These are phyloP conservation scores for Drosophila willistoni DNA, from an alignment of 1,140 invertebrate species.

Conservation along the genomic window DNA sequence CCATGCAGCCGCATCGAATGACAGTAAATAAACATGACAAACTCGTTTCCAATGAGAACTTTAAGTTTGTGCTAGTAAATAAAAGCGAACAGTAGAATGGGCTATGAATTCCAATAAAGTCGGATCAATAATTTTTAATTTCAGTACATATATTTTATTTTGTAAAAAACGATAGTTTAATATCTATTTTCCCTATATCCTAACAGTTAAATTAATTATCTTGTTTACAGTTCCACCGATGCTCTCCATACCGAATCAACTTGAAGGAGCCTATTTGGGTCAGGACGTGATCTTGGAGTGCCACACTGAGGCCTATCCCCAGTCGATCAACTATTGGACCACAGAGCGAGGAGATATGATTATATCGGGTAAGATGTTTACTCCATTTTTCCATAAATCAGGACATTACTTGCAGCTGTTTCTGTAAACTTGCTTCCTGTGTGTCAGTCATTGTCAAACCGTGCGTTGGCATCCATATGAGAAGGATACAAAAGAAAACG, in stretches of 20 bases:
- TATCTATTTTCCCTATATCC: no score
- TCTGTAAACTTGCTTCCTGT: not conserved
- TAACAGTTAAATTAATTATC: no score
- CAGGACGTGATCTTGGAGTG: constrained; percentile 93
- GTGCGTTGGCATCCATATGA: constrained; percentile 1
- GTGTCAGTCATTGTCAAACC: constrained; percentile 25
- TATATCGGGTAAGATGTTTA: constrained; percentile 89
- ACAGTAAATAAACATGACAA: no score
- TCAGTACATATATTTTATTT: no score
- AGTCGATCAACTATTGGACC: constrained; percentile 95
- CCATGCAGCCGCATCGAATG: no score
- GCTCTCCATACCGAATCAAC: constrained; percentile 93
- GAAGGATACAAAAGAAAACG: constrained; percentile 21
- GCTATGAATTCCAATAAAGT: no score
- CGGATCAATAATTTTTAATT: no score
- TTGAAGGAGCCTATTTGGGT: constrained; percentile 91
- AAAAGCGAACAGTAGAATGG: no score
- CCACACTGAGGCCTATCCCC: constrained; percentile 94
- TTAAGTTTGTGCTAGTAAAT: no score
- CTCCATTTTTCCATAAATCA: constrained; percentile 36
- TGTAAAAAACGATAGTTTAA: no score
- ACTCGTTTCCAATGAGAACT: no score
- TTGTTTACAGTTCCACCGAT: constrained; percentile 90
- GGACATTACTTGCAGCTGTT: not conserved
- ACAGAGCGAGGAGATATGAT: constrained; percentile 94